Conservation (phyloP, 2,888 invertebrate genomes). For the Patella ulyssiponensis region DNA sequence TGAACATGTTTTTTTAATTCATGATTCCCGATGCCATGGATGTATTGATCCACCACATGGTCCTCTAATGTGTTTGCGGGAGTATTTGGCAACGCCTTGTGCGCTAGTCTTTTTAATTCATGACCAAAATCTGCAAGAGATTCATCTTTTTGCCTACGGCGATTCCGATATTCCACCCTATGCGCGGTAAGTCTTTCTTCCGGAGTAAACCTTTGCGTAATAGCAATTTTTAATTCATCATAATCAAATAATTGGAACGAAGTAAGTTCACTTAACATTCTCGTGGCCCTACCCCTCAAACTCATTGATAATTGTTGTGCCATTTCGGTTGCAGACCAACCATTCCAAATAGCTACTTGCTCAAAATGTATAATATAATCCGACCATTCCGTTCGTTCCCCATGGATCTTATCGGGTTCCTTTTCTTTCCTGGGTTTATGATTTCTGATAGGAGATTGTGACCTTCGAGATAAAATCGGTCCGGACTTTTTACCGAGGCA, state of each 20-base stretch:
- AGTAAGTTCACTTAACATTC: constrained; percentile 11
- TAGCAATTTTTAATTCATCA: constrained; percentile 1
- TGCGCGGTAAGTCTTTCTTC: background rate
- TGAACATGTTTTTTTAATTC: constrained; percentile 6
- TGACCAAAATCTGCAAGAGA: constrained; percentile 10
- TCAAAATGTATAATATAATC: too few relatives aligned
- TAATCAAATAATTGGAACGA: background rate
- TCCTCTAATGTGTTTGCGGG: background rate
- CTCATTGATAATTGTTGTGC: constrained; percentile 25
- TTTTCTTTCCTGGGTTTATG: constrained; percentile 30
- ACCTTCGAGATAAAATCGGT: too few relatives aligned
- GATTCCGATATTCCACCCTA: constrained; percentile 3
- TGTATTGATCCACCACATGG: constrained; percentile 1
- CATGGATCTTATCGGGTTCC: constrained; percentile 41
- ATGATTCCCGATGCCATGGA: background rate
- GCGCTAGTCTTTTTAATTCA: background rate
- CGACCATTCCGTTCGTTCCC: constrained; percentile 33
- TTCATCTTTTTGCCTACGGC: background rate
- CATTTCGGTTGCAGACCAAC: constrained; percentile 28
- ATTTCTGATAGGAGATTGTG: too few relatives aligned
- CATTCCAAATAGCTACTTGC: constrained; percentile 39
- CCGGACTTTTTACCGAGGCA: too few relatives aligned
- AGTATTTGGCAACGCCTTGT: constrained; percentile 8
- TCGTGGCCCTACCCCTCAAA: constrained; percentile 17
- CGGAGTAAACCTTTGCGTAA: constrained; percentile 10